Percentiles rank a stretch among this genome's conserved stretches.
phyloP scores from a whole-genome alignment of 1,140 invertebrate genomes.

The Platyura marginata region DNA sequence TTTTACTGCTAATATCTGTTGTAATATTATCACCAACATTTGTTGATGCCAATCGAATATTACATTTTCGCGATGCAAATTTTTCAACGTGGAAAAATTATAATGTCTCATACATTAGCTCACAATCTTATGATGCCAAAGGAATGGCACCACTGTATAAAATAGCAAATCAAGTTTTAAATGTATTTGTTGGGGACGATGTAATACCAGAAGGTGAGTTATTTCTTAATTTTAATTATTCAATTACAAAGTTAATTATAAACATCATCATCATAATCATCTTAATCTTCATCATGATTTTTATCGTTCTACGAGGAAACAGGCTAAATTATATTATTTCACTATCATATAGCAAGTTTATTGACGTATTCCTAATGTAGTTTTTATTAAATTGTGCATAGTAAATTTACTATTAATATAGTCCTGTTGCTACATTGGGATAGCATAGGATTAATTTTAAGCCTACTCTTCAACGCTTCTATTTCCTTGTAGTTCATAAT shows the following conservation, averaged over 20 bases:
- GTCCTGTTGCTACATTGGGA: too few species aligned
- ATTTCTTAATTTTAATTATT: not conserved
- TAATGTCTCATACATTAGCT: slow-evolving; percentile 33
- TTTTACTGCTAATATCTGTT: too few species aligned
- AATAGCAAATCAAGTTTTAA: slow-evolving; percentile 38
- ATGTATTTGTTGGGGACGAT: slow-evolving; percentile 29
- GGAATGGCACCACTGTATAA: slow-evolving; percentile 50
- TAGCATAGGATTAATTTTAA: too few species aligned
- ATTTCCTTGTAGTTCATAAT: too few species aligned
- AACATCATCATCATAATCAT: too few species aligned
- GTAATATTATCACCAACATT: too few species aligned
- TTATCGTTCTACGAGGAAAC: not conserved
- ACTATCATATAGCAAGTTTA: not conserved
- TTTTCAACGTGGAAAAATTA: slow-evolving; percentile 1
- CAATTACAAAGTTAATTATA: not conserved
- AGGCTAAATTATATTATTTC: not conserved
- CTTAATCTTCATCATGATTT: not conserved
- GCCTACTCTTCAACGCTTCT: too few species aligned
- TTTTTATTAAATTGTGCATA: not conserved
- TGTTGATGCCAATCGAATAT: too few species aligned
- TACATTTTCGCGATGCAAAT: not conserved
- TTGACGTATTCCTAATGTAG: not conserved
- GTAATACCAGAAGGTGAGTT: slow-evolving; percentile 32
- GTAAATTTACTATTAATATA: too few species aligned
- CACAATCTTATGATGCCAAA: slow-evolving; percentile 36